Conservation (phyloP, 2,797 vertebrate species). For the Pampus argenteus region DNA sequence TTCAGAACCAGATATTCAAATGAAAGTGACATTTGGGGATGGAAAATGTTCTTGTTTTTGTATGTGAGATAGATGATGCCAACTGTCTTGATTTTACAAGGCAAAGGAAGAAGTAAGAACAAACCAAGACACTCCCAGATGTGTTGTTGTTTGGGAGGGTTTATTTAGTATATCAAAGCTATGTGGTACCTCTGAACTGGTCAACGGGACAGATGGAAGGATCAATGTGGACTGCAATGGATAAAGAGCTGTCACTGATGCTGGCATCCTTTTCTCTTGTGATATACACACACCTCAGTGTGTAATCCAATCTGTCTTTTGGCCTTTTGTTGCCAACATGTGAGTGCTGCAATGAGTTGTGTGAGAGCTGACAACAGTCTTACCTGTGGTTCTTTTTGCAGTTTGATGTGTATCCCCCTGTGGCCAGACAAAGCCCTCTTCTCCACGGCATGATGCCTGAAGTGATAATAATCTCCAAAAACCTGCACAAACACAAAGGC, state of each 20-base stretch:
- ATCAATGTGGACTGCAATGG: constrained; percentile 37
- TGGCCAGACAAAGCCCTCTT: constrained; percentile 91
- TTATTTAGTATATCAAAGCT: constrained; percentile 51
- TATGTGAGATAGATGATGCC: constrained; percentile 14
- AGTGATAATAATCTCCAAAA: constrained; percentile 94
- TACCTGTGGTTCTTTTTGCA: constrained; percentile 90
- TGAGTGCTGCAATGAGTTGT: constrained; percentile 38
- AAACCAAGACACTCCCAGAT: constrained; percentile 39
- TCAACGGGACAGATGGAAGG: constrained; percentile 59
- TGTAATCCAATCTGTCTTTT: constrained; percentile 68
- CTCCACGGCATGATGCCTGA: constrained; percentile 90
- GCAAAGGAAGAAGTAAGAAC: constrained; percentile 9
- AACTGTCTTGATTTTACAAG: constrained; percentile 20
- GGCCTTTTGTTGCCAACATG: constrained; percentile 59
- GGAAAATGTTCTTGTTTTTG: constrained; percentile 18
- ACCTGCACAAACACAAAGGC: constrained; percentile 84
- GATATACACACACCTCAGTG: constrained; percentile 39
- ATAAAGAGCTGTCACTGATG: constrained; percentile 58
- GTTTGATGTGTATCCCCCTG: constrained; percentile 84
- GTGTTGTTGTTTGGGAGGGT: constrained; percentile 39
- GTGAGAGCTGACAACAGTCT: constrained; percentile 60
- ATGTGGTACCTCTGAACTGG: constrained; percentile 29
- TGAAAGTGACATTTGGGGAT: constrained; percentile 14
- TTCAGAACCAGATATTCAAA: constrained; percentile 32
- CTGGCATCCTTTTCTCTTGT: constrained; percentile 51